Evolutionary conservation across 2,797 vertebrate genomes (phyloP).

Genomic region (Mus spretus): DNA sequence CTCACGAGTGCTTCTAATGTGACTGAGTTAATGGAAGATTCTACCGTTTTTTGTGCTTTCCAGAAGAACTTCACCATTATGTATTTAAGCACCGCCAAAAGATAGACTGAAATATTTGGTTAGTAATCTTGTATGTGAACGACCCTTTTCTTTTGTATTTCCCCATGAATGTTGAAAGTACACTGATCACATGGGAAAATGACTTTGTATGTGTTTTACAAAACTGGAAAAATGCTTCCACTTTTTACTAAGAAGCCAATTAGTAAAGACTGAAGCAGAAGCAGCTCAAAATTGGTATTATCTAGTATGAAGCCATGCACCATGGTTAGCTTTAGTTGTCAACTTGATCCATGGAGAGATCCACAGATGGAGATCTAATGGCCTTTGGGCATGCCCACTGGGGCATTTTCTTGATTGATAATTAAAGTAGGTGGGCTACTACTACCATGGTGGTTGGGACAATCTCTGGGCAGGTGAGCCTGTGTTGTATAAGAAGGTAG

Average conservation of each 20-base stretch:
- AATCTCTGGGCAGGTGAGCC: background rate
- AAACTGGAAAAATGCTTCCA: conserved; percentile 16
- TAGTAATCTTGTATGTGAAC: conserved; percentile 13
- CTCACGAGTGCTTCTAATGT: background rate
- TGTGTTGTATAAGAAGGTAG: background rate
- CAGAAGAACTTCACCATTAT: background rate
- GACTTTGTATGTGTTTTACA: conserved; percentile 35
- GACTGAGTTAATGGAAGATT: conserved; percentile 53
- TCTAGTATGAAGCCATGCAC: background rate
- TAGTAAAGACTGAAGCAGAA: background rate
- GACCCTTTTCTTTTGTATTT: conserved; percentile 48
- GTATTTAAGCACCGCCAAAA: conserved; percentile 37
- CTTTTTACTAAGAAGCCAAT: conserved; percentile 1
- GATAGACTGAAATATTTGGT: background rate
- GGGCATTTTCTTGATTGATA: background rate
- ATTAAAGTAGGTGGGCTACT: too few relatives aligned
- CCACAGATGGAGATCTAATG: background rate
- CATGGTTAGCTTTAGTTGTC: background rate
- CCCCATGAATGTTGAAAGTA: background rate
- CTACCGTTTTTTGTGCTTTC: conserved; percentile 32
- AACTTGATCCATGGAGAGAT: background rate
- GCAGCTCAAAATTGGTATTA: background rate
- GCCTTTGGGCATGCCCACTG: too few relatives aligned
- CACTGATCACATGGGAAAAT: conserved; percentile 5
- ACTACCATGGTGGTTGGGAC: background rate